phyloP scores from a whole-genome alignment of 2,113 vertebrate species.

The sheep (Ovis aries) region DNA sequence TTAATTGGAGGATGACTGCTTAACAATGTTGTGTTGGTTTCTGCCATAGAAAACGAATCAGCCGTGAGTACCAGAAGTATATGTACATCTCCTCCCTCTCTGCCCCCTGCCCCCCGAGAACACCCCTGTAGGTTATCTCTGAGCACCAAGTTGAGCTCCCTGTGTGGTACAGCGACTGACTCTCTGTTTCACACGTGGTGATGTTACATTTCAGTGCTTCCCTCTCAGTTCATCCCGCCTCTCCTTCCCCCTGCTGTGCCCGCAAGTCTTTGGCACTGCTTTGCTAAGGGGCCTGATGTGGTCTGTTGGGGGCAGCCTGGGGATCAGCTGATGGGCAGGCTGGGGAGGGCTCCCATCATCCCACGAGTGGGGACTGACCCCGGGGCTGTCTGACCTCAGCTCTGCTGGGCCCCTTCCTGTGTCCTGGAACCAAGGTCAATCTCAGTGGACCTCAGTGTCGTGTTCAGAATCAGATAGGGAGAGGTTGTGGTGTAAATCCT shows the following conservation, averaged over 20 bases:
- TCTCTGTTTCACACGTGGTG: background rate
- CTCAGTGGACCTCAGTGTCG: rapidly evolving
- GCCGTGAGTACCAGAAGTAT: background rate
- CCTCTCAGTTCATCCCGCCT: background rate
- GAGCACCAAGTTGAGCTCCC: background rate
- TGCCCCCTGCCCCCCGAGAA: rapidly evolving
- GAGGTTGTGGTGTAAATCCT: background rate
- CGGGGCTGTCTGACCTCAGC: background rate
- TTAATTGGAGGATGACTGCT: background rate
- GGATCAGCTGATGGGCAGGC: background rate
- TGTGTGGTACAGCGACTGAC: background rate
- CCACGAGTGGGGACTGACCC: background rate
- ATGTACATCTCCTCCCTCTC: background rate
- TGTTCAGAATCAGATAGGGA: background rate
- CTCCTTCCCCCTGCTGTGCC: background rate
- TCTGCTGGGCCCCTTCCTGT: background rate
- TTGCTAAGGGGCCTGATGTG: background rate
- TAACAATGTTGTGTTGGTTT: background rate
- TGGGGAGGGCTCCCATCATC: background rate
- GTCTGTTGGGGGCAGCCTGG: background rate
- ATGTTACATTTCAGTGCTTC: background rate
- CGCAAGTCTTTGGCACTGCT: background rate
- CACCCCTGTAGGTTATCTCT: background rate
- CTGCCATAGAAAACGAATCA: background rate
- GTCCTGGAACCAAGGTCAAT: background rate